These are phyloP conservation scores for Acrobeloides nanus DNA, from an alignment of 2,888 invertebrate species.

Conservation along the genomic window DNA sequence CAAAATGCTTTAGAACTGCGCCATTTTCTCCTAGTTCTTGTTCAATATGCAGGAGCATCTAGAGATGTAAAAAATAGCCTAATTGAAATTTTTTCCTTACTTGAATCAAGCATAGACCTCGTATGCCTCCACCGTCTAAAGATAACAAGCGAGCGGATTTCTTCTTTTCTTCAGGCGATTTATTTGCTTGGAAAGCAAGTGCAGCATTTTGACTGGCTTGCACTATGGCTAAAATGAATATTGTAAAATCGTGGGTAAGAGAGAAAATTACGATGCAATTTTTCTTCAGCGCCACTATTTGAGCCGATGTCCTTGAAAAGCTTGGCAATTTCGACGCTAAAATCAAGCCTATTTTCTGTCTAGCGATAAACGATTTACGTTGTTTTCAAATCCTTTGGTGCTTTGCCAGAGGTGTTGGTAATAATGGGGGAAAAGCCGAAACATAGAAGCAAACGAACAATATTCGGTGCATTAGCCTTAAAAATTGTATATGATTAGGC, in stretches of 20 bases:
- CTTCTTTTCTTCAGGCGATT: neutral
- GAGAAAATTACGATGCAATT: slow-evolving; percentile 7
- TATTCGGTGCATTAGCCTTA: neutral
- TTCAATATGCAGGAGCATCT: slow-evolving; percentile 39
- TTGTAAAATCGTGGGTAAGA: neutral
- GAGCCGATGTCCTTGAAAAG: slow-evolving; percentile 9
- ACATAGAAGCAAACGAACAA: slow-evolving; percentile 21
- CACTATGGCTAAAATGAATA: neutral
- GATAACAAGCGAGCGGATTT: slow-evolving; percentile 18
- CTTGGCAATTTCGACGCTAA: slow-evolving; percentile 13
- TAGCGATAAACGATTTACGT: too few relatives aligned
- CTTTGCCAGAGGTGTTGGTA: slow-evolving; percentile 19
- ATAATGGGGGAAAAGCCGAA: slow-evolving; percentile 13
- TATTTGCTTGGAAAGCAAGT: neutral
- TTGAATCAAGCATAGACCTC: slow-evolving; percentile 39
- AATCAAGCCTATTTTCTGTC: too few relatives aligned
- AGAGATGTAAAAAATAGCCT: too few relatives aligned
- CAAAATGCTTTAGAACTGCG: slow-evolving; percentile 77
- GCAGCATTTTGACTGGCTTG: slow-evolving; percentile 5
- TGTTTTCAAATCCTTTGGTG: slow-evolving; percentile 1
- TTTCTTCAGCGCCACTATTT: neutral
- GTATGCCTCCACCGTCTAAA: slow-evolving; percentile 45
- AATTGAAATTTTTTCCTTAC: too few relatives aligned
- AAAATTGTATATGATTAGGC: too few relatives aligned
- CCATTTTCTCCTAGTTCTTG: slow-evolving; percentile 9